A percentile compares a stretch with the other conserved stretches of the same genome.
These are phyloP conservation scores for Sarcophaga caerulescens DNA, from an alignment of 2,888 invertebrate species.

Conservation along the genomic window DNA sequence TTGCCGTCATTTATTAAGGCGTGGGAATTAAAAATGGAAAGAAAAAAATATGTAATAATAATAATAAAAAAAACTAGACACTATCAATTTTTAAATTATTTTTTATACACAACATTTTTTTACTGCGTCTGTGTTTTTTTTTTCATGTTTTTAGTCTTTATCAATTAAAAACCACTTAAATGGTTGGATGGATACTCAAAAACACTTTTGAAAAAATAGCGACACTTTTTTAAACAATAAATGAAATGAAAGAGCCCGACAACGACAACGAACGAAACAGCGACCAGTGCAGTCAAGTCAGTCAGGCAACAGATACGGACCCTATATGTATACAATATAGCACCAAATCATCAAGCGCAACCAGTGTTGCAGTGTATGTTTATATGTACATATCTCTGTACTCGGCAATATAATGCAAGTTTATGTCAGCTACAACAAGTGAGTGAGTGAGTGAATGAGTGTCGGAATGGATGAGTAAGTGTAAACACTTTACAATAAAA, in stretches of 20 bases:
- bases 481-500: background rate
- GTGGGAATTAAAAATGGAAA: constrained; percentile 48
- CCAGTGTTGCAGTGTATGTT: too few species aligned
- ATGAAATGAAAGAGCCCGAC: constrained; percentile 44
- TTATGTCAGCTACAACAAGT: background rate
- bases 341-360: too few species aligned
- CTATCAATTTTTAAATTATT: constrained; percentile 23
- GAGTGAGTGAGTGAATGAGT: background rate
- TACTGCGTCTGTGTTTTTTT: background rate
- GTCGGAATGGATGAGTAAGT: background rate
- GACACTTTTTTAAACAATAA: constrained; percentile 49
- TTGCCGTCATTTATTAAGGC: constrained; percentile 4
- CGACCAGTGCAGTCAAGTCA: too few species aligned
- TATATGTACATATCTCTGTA: too few species aligned
- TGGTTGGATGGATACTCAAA: constrained; percentile 66
- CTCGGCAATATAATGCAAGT: background rate
- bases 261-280: background rate
- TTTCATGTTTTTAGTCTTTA: constrained; percentile 68
- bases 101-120: background rate
- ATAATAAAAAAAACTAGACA: background rate
- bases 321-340: too few species aligned
- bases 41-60: background rate
- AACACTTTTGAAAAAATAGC: constrained; percentile 48
- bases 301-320: too few species aligned
- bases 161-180: constrained; percentile 79